Conservation (phyloP, 2,888 invertebrate genomes). For the Phytoseiulus persimilis region DNA sequence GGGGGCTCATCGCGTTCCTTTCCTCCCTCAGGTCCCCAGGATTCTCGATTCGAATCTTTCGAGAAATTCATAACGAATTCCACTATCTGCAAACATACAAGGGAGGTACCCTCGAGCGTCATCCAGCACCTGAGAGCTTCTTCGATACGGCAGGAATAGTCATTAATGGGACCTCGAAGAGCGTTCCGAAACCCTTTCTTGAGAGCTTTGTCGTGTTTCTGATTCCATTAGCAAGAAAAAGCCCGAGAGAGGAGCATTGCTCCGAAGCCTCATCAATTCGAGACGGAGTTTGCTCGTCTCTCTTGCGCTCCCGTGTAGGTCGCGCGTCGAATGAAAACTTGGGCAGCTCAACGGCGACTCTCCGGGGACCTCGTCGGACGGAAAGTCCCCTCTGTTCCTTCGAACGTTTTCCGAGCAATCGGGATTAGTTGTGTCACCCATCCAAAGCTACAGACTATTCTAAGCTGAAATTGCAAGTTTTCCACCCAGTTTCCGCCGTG, state of each 20-base stretch:
- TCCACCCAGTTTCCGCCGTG: too few species aligned
- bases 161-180: background rate
- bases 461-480: too few species aligned
- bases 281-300: too few species aligned
- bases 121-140: background rate
- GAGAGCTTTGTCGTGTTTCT: background rate
- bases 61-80: too few species aligned
- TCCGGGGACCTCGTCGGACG: background rate
- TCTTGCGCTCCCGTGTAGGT: background rate
- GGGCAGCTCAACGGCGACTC: background rate
- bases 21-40: too few species aligned
- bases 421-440: too few species aligned
- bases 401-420: too few species aligned
- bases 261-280: background rate
- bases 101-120: background rate
- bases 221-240: background rate
- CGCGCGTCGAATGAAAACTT: background rate
- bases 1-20: too few species aligned
- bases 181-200: background rate
- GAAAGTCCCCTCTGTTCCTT: too few species aligned
- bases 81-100: too few species aligned
- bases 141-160: background rate
- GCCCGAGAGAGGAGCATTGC: background rate
- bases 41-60: too few species aligned
- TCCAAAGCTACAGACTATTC: too few species aligned